Conservation (phyloP, 2,888 invertebrate species). For the Liodrosophila aerea region DNA sequence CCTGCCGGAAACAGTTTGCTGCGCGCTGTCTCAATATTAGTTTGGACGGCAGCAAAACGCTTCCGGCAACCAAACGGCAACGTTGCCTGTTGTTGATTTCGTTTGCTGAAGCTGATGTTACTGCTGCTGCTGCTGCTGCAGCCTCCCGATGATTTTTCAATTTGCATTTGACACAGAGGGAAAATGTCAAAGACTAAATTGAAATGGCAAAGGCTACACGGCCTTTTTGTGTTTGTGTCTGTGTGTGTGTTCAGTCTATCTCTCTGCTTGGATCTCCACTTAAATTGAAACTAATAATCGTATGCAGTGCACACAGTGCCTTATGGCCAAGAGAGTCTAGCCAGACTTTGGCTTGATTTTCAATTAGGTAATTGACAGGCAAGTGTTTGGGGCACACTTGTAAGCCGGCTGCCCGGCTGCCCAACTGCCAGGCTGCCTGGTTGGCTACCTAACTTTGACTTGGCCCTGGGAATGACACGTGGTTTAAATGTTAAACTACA, state of each 20-base stretch:
- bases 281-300: slow-evolving; percentile 65
- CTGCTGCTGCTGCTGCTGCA: slow-evolving; percentile 26
- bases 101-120: slow-evolving; percentile 32
- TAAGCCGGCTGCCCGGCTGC: slow-evolving; percentile 28
- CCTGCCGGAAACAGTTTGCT: slow-evolving; percentile 64
- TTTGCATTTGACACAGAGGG: slow-evolving; percentile 74
- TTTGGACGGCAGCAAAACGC: slow-evolving; percentile 72
- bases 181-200: slow-evolving; percentile 72
- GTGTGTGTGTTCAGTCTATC: slow-evolving; percentile 13
- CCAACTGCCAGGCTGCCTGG: slow-evolving; percentile 4
- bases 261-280: slow-evolving; percentile 8
- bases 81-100: slow-evolving; percentile 59
- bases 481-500: slow-evolving; percentile 53
- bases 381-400: slow-evolving; percentile 27
- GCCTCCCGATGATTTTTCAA: slow-evolving; percentile 73
- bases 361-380: slow-evolving; percentile 74
- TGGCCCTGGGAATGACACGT: slow-evolving; percentile 24
- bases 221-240: not conserved
- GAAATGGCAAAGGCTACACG: slow-evolving; percentile 59
- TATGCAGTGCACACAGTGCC: slow-evolving; percentile 47
- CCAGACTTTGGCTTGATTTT: slow-evolving; percentile 54
- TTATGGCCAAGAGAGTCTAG: slow-evolving; percentile 17
- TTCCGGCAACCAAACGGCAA: slow-evolving; percentile 69
- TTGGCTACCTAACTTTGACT: too few relatives aligned
- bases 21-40: slow-evolving; percentile 68